A percentile compares a stretch with the other conserved stretches of the same genome.
Evolutionary conservation across 2,113 vertebrate genomes (phyloP).

Genomic region (Anser cygnoides): DNA sequence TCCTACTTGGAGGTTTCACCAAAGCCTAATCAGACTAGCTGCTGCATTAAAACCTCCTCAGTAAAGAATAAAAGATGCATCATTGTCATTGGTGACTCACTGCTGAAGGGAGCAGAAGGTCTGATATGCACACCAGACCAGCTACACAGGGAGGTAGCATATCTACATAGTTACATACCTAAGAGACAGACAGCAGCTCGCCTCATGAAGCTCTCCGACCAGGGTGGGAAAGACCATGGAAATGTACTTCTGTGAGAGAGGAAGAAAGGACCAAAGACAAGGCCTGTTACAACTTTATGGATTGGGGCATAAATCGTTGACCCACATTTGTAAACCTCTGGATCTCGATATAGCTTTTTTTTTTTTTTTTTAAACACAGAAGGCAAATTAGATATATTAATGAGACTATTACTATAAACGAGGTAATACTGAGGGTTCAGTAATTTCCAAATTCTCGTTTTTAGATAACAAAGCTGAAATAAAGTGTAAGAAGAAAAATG

Average conservation of each 20-base stretch:
- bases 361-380: not conserved
- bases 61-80: too few relatives aligned
- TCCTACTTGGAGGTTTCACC: too few relatives aligned
- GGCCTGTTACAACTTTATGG: not conserved
- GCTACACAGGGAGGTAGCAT: too few relatives aligned
- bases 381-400: not conserved
- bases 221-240: not conserved
- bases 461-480: not conserved
- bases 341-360: not conserved
- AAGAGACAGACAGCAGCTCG: not conserved
- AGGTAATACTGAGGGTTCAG: not conserved
- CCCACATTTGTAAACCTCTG: not conserved
- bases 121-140: too few relatives aligned
- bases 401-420: not conserved
- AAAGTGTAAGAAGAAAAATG: not conserved
- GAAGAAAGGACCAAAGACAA: not conserved
- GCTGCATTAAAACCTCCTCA: too few relatives aligned
- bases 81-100: too few relatives aligned
- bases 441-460: not conserved
- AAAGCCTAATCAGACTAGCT: too few relatives aligned
- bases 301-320: not conserved
- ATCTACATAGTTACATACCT: fast-evolving
- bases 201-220: not conserved
- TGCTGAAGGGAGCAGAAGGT: too few relatives aligned
- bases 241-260: not conserved